Conservation (phyloP, 2,797 vertebrate species). For the Characodon lateralis region DNA sequence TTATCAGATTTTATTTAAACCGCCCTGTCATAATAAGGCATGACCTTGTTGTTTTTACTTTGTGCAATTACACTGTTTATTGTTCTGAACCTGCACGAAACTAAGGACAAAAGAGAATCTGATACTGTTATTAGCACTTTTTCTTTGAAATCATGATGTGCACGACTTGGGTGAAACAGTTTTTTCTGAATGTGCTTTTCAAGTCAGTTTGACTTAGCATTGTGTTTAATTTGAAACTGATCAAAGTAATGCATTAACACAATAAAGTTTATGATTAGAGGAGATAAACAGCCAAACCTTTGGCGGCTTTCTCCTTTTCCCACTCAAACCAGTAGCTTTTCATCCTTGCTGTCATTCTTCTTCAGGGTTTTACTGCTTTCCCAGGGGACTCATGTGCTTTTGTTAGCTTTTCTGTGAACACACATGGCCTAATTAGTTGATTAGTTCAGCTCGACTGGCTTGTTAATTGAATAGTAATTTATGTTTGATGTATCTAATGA, state of each 20-base stretch:
- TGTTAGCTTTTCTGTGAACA: constrained; percentile 81
- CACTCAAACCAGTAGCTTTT: constrained; percentile 52
- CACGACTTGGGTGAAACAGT: not conserved
- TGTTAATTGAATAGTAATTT: constrained; percentile 84
- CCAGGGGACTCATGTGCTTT: constrained; percentile 77
- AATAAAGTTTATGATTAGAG: not conserved
- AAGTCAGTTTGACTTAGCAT: not conserved
- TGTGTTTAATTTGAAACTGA: not conserved
- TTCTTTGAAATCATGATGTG: not conserved
- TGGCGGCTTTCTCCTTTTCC: constrained; percentile 22
- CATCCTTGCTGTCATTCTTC: constrained; percentile 69
- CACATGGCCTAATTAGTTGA: constrained; percentile 83
- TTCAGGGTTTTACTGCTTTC: constrained; percentile 72
- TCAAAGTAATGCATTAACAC: constrained; percentile 5
- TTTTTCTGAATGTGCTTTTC: not conserved
- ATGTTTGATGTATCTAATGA: constrained; percentile 79
- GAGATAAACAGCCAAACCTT: not conserved
- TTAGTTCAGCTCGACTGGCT: constrained; percentile 82
- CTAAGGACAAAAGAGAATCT: not conserved
- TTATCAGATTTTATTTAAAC: constrained; percentile 28
- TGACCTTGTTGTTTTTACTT: not conserved
- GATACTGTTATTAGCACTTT: not conserved
- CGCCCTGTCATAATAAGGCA: constrained; percentile 17
- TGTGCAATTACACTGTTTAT: not conserved
- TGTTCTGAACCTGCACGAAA: not conserved